Evolutionary conservation across 1,140 invertebrate species (phyloP).

Genomic region (Ectropis grisescens): DNA sequence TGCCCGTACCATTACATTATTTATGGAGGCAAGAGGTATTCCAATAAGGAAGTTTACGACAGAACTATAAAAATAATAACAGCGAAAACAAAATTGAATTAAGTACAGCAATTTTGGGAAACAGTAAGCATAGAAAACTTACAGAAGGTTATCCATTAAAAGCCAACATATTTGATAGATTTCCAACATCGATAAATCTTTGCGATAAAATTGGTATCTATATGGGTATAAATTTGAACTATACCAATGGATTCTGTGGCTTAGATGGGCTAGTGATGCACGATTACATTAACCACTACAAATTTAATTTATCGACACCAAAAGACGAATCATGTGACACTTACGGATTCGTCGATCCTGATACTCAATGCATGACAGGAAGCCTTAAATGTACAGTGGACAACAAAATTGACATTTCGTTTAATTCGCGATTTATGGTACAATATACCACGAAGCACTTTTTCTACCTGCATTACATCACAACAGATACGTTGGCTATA

Average conservation of each 20-base stretch:
- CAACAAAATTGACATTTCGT: conserved; percentile 13
- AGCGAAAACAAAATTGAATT: background rate
- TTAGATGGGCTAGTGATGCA: conserved; percentile 17
- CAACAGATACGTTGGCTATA: conserved; percentile 9
- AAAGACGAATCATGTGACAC: conserved; percentile 1
- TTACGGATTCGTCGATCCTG: conserved; percentile 8
- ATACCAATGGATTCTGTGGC: conserved; percentile 14
- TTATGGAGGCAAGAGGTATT: conserved; percentile 10
- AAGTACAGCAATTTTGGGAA: background rate
- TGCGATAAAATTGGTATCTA: conserved; percentile 11
- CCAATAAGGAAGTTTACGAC: conserved; percentile 9
- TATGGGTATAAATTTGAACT: conserved; percentile 3
- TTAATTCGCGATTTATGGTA: conserved; percentile 18
- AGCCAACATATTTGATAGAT: conserved; percentile 18
- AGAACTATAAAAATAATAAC: conserved; percentile 14
- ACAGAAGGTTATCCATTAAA: conserved; percentile 14
- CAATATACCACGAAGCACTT: conserved; percentile 6
- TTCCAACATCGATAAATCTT: conserved; percentile 16
- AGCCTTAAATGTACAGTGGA: conserved; percentile 8
- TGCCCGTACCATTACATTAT: conserved; percentile 14
- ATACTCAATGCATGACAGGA: conserved; percentile 2
- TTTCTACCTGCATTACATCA: conserved; percentile 9
- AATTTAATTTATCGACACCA: conserved; percentile 11
- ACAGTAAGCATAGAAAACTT: conserved; percentile 2
- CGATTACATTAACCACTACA: conserved; percentile 10